These are phyloP conservation scores for Nothoprocta pentlandii DNA, from an alignment of 2,113 vertebrate genomes.

Conservation along the genomic window DNA sequence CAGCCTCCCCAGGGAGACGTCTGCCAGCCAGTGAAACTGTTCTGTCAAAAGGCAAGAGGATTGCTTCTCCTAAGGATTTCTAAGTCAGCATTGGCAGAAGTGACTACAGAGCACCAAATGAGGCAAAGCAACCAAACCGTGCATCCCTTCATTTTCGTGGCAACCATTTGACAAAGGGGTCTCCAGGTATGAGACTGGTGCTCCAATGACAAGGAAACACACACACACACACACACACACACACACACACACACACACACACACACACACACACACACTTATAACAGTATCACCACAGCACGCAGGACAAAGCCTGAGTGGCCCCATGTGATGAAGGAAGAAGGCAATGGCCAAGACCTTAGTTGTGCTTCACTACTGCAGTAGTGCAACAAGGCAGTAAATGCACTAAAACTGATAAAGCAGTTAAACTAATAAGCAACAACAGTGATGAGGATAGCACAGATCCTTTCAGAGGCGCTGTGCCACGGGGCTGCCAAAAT, in stretches of 20 bases:
- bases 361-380: not conserved
- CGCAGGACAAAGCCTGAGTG: not conserved
- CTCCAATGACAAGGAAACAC: not conserved
- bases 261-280: not conserved
- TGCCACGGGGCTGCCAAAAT: not conserved
- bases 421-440: not conserved
- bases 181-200: not conserved
- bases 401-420: too few relatives aligned
- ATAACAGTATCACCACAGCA: not conserved
- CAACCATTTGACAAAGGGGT: not conserved
- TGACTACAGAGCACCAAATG: not conserved
- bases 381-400: not conserved
- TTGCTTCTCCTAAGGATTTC: not conserved
- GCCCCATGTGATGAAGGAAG: not conserved
- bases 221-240: not conserved
- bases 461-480: not conserved
- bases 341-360: not conserved
- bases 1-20: not conserved
- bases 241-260: not conserved
- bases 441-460: not conserved
- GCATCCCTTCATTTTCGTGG: not conserved
- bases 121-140: not conserved
- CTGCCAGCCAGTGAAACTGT: not conserved
- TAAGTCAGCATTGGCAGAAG: not conserved
- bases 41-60: not conserved